Conservation (phyloP, 1,140 invertebrate genomes). For the Scaptomyza pallida region DNA sequence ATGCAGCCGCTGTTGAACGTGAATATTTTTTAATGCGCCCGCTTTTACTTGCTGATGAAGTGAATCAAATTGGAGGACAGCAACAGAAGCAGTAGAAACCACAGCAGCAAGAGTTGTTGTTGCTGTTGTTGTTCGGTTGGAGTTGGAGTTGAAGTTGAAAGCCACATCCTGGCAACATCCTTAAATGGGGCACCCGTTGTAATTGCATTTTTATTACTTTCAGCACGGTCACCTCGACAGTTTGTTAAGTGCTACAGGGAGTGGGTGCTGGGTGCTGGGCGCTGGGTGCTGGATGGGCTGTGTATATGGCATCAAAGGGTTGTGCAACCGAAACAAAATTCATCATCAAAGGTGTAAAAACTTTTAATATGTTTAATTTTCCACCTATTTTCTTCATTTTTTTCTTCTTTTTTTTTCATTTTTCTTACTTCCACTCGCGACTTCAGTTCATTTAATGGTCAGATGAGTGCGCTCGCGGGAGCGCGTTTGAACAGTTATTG, state of each 20-base stretch:
- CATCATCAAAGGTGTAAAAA: conserved; percentile 83
- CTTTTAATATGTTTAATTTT: conserved; percentile 83
- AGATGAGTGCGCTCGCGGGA: not conserved
- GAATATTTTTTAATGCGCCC: conserved; percentile 77
- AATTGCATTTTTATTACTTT: conserved; percentile 84
- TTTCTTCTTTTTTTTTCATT: not conserved
- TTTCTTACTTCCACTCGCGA: not conserved
- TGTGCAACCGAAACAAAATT: conserved; percentile 50
- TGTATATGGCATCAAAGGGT: conserved; percentile 58
- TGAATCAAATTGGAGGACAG: conserved; percentile 73
- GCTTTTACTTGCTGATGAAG: conserved; percentile 82
- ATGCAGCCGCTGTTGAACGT: conserved; percentile 57
- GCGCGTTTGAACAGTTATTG: not conserved
- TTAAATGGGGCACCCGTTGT: conserved; percentile 44
- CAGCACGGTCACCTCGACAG: conserved; percentile 56
- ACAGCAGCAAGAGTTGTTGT: not conserved
- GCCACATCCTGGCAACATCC: conserved; percentile 29
- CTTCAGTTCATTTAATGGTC: conserved; percentile 42
- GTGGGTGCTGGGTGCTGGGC: not conserved
- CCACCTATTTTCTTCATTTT: conserved; percentile 58
- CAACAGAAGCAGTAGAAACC: conserved; percentile 6
- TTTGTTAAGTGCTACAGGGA: conserved; percentile 59
- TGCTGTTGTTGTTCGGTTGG: not conserved
- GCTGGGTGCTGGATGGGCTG: not conserved
- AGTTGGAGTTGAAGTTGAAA: not conserved